Conservation (phyloP, 2,888 invertebrate genomes). For the Torymus aiolomorphi region DNA sequence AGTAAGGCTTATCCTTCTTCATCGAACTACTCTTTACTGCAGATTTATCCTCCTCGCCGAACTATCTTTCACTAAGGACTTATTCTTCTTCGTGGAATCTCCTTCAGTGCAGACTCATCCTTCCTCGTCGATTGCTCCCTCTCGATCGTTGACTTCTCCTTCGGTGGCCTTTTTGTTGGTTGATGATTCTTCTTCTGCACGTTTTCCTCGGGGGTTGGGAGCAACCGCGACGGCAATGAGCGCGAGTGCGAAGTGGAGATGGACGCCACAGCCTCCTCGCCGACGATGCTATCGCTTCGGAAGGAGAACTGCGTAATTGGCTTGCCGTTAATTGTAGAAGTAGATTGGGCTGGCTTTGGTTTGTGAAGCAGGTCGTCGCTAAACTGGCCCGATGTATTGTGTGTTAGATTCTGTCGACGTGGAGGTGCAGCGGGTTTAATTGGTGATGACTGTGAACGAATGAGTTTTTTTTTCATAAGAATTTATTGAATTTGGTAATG, state of each 20-base stretch:
- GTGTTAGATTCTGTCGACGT: background rate
- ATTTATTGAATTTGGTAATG: background rate
- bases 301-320: slow-evolving; percentile 43
- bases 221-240: background rate
- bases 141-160: background rate
- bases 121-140: too few species aligned
- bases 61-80: too few species aligned
- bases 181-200: too few species aligned
- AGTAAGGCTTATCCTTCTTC: too few species aligned
- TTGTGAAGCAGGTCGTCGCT: slow-evolving; percentile 21
- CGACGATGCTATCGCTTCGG: background rate
- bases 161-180: background rate
- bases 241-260: background rate
- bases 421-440: background rate
- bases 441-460: background rate
- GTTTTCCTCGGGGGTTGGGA: too few species aligned
- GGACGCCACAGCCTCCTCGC: background rate
- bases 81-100: too few species aligned
- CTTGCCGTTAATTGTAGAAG: slow-evolving; percentile 35
- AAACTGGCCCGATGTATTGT: background rate
- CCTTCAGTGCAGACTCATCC: too few species aligned
- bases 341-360: slow-evolving; percentile 51
- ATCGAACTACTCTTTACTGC: too few species aligned
- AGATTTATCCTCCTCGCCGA: background rate
- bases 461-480: too few species aligned